Conservation (phyloP, 2,888 invertebrate species). For the Euplexia lucipara region DNA sequence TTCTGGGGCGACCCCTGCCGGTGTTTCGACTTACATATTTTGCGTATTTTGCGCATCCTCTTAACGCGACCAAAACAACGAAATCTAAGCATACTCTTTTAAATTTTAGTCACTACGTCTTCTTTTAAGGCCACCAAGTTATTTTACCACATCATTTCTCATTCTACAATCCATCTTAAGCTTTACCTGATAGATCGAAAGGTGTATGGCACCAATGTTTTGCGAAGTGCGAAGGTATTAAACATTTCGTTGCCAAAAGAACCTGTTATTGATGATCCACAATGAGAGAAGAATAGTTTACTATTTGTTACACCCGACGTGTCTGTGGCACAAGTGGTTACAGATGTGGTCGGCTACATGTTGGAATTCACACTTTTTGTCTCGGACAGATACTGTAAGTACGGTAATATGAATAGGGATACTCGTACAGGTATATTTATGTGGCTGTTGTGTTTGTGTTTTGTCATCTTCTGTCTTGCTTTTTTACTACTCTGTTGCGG, state of each 20-base stretch:
- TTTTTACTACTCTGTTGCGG: too few species aligned
- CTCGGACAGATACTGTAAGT: neutral
- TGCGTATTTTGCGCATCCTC: too few species aligned
- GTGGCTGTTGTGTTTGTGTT: neutral
- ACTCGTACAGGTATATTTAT: neutral
- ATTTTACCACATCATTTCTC: too few species aligned
- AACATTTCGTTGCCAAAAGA: conserved; percentile 49
- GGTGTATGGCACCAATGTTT: conserved; percentile 42
- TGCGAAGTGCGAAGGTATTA: conserved; percentile 55
- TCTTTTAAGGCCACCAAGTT: too few species aligned
- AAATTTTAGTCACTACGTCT: too few species aligned
- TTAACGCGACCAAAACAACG: too few species aligned
- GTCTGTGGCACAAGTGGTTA: conserved; percentile 56
- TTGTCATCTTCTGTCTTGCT: too few species aligned
- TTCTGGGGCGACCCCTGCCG: too few species aligned
- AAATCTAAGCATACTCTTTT: too few species aligned
- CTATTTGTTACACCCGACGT: conserved; percentile 70
- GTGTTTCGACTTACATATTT: too few species aligned
- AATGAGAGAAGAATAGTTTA: conserved; percentile 69
- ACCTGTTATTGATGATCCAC: conserved; percentile 69
- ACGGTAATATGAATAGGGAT: neutral
- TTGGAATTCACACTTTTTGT: conserved; percentile 27
- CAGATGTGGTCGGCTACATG: conserved; percentile 11
- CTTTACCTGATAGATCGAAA: conserved; percentile 45
- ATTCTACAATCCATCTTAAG: conserved; percentile 38